A percentile compares a stretch with the other conserved stretches of the same genome.
Conservation (phyloP, 2,113 vertebrate species). For the Lepisosteus osseus region DNA sequence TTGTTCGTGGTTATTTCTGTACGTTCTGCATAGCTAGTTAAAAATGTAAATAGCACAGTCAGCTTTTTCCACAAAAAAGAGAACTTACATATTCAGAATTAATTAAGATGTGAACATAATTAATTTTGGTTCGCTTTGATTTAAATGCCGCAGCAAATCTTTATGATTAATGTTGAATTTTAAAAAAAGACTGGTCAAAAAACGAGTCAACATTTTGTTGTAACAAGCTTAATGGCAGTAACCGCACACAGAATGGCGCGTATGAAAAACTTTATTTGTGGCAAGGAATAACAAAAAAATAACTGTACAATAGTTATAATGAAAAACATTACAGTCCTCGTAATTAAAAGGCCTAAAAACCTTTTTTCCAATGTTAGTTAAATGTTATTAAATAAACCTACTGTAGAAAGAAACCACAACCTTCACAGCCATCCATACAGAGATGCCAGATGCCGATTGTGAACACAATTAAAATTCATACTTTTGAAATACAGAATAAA, state of each 20-base stretch:
- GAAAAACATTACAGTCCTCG: conserved; percentile 27
- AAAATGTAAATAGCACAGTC: too few relatives aligned
- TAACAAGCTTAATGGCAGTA: neutral
- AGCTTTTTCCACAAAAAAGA: too few relatives aligned
- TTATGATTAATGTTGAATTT: neutral
- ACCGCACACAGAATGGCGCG: neutral
- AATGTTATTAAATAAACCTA: neutral
- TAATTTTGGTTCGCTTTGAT: too few relatives aligned
- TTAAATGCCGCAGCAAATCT: too few relatives aligned
- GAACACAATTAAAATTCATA: neutral
- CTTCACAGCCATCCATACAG: neutral
- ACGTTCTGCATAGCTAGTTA: too few relatives aligned
- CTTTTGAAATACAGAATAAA: neutral
- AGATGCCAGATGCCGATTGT: too few relatives aligned
- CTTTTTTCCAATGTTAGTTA: neutral
- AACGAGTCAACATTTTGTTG: neutral
- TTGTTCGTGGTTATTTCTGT: too few relatives aligned
- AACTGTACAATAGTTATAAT: conserved; percentile 40
- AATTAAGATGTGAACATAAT: too few relatives aligned
- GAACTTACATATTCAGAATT: too few relatives aligned
- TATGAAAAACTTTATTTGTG: conserved; percentile 65
- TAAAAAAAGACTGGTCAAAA: too few relatives aligned
- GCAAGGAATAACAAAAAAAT: conserved; percentile 56
- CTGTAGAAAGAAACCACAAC: neutral
- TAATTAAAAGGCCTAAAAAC: conserved; percentile 19